These are phyloP conservation scores for Thryonomys swinderianus DNA, from an alignment of 2,113 vertebrate species.

Conservation along the genomic window DNA sequence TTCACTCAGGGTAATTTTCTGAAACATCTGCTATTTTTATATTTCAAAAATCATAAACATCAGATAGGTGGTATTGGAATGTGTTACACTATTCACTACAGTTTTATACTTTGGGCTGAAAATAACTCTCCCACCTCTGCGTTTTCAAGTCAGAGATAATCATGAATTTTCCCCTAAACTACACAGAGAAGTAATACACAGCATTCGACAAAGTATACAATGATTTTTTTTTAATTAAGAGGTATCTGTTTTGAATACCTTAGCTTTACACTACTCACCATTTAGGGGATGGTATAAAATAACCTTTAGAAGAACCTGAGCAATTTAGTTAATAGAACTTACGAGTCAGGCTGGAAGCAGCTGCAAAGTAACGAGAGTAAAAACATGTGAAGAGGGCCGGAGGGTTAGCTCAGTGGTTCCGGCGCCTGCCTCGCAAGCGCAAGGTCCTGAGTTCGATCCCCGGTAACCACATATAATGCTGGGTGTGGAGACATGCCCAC, in stretches of 20 bases:
- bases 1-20: constrained; percentile 26
- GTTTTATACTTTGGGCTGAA: neutral
- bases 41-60: constrained; percentile 25
- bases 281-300: neutral
- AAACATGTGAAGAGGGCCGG: neutral
- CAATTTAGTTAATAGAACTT: neutral
- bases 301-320: neutral
- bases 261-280: neutral
- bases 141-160: constrained; percentile 12
- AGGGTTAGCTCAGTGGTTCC: too few relatives aligned
- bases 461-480: too few relatives aligned
- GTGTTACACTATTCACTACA: neutral
- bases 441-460: too few relatives aligned
- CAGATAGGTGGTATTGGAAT: neutral
- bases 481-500: too few relatives aligned
- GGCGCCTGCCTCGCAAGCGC: too few relatives aligned
- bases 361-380: neutral
- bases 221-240: neutral
- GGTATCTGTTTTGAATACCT: neutral
- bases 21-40: constrained; percentile 20
- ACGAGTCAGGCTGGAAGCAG: neutral
- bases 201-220: constrained; percentile 3
- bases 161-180: neutral
- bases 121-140: neutral
- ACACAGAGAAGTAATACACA: constrained; percentile 21